These are phyloP conservation scores for Catocala sponsa DNA, from an alignment of 2,888 invertebrate species.

Conservation along the genomic window DNA sequence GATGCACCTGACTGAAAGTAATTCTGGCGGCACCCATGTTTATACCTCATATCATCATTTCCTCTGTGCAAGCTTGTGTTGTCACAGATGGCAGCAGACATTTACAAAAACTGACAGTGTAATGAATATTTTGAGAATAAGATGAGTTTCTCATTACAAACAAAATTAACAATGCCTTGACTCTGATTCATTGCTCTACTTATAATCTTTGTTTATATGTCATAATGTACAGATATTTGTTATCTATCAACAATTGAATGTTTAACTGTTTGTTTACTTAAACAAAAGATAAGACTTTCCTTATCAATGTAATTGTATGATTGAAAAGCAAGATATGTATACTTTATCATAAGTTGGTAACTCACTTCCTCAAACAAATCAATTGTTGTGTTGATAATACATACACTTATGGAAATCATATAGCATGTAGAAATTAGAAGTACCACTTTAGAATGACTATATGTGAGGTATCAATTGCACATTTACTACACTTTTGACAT, in stretches of 20 bases:
- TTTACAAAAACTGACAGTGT: not conserved
- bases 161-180: constrained; percentile 7
- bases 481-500: no score
- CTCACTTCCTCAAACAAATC: not conserved
- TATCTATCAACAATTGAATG: constrained; percentile 23
- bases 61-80: not conserved
- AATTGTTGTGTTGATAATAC: not conserved
- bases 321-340: constrained; percentile 8
- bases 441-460: no score
- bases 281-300: constrained; percentile 26
- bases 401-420: no score
- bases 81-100: not conserved
- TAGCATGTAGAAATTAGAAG: no score
- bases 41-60: no score
- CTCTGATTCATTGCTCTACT: constrained; percentile 28
- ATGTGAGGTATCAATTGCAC: no score
- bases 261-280: constrained; percentile 37
- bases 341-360: not conserved
- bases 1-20: no score
- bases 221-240: constrained; percentile 4
- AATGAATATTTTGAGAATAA: constrained; percentile 2
- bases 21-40: no score
- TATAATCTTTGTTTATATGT: constrained; percentile 17
- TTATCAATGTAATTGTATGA: constrained; percentile 31
- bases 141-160: constrained; percentile 5